Conservation (phyloP, 2,888 invertebrate genomes). For the Spodoptera exigua region DNA sequence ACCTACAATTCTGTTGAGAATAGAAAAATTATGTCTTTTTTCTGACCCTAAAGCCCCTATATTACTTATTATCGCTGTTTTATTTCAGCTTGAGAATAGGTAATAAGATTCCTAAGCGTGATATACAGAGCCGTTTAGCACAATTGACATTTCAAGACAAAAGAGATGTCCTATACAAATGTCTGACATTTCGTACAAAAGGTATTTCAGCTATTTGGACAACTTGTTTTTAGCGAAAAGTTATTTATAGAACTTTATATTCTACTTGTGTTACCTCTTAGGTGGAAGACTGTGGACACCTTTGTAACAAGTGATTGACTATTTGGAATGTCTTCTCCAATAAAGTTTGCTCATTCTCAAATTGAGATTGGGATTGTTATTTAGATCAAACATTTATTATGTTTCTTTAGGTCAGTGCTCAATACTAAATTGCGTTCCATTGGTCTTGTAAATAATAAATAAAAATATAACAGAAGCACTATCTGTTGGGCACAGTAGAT, state of each 20-base stretch:
- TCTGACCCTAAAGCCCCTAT: conserved; percentile 6
- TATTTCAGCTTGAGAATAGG: conserved; percentile 28
- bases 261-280: conserved; percentile 1
- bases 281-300: neutral
- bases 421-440: too few species aligned
- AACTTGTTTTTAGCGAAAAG: conserved; percentile 14
- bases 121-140: conserved; percentile 42
- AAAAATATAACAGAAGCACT: too few species aligned
- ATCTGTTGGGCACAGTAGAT: too few species aligned
- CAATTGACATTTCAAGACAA: conserved; percentile 52
- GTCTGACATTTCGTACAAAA: conserved; percentile 29
- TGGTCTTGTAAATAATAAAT: too few species aligned
- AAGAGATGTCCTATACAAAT: conserved; percentile 41
- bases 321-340: too few species aligned
- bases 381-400: too few species aligned
- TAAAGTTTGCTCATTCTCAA: too few species aligned
- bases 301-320: too few species aligned
- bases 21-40: conserved; percentile 38
- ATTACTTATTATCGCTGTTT: conserved; percentile 37
- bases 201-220: conserved; percentile 24
- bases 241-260: conserved; percentile 18
- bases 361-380: too few species aligned
- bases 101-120: conserved; percentile 30
- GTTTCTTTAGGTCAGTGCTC: too few species aligned
- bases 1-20: conserved; percentile 27